Conservation (phyloP, 64 coral and sea anemone species). For the Dendronephthya gigantea region DNA sequence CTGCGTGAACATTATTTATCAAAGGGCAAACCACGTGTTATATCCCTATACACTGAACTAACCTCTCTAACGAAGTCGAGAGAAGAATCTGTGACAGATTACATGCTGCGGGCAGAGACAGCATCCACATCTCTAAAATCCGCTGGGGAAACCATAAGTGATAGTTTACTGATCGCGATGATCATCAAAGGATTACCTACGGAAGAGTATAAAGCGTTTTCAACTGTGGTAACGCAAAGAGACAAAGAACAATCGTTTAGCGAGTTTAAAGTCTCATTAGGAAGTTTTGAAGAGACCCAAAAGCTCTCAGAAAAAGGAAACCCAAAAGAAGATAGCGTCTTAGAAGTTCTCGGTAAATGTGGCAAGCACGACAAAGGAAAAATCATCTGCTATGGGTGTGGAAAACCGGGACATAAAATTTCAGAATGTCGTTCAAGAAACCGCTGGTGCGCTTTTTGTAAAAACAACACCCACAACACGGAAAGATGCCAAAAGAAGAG, state of each 20-base stretch:
- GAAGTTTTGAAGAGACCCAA: slow-evolving; percentile 1
- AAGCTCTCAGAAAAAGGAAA: neutral
- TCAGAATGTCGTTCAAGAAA: neutral
- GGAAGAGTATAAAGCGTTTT: no score
- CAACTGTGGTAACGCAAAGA: neutral
- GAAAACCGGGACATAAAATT: neutral
- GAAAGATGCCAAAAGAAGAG: neutral
- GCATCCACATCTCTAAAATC: no score
- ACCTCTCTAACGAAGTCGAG: no score
- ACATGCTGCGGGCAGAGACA: no score
- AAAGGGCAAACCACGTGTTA: no score
- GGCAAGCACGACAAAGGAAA: neutral
- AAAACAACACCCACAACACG: neutral
- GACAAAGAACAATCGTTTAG: neutral
- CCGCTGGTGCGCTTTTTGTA: neutral
- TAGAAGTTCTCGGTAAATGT: neutral
- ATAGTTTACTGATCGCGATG: no score
- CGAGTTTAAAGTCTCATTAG: neutral
- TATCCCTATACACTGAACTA: no score
- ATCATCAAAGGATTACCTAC: no score
- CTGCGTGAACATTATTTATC: no score
- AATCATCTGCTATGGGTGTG: neutral
- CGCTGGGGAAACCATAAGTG: no score
- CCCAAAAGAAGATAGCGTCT: neutral
- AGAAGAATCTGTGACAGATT: no score